These are phyloP conservation scores for Dicrurus megarhynchus DNA, from an alignment of 2,113 vertebrate species.

Conservation along the genomic window DNA sequence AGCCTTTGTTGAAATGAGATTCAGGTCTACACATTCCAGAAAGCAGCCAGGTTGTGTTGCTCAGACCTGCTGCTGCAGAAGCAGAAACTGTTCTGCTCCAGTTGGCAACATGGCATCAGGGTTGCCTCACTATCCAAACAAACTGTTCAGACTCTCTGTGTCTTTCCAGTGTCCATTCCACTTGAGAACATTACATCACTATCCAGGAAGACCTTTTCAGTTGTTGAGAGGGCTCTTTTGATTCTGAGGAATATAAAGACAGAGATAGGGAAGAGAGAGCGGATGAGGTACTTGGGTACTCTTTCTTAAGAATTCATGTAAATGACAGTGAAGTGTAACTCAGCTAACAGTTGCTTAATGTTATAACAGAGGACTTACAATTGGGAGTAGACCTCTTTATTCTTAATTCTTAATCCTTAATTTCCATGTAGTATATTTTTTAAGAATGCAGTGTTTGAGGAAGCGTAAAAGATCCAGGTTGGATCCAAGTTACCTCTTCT, in stretches of 20 bases:
- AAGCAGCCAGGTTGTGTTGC: not conserved
- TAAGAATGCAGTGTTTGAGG: not conserved
- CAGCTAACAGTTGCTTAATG: not conserved
- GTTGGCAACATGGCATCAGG: not conserved
- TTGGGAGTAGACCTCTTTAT: not conserved
- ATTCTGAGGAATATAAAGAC: not conserved
- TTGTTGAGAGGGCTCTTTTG: not conserved
- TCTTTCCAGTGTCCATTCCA: not conserved
- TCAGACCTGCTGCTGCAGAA: not conserved
- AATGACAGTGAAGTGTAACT: not conserved
- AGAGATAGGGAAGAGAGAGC: not conserved
- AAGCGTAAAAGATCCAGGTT: not conserved
- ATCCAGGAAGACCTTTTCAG: not conserved
- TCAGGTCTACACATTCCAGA: not conserved
- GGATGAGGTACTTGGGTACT: not conserved
- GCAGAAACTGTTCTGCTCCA: not conserved
- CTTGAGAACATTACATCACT: not conserved
- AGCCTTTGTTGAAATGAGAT: not conserved
- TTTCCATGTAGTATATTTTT: not conserved
- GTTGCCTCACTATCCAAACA: not conserved
- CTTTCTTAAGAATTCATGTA: not conserved
- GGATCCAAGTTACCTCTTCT: constrained; percentile 7
- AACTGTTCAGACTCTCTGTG: not conserved
- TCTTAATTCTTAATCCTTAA: not conserved
- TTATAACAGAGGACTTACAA: not conserved